These are phyloP conservation scores for Cheilosia soror DNA, from an alignment of 2,888 invertebrate species.

Conservation along the genomic window DNA sequence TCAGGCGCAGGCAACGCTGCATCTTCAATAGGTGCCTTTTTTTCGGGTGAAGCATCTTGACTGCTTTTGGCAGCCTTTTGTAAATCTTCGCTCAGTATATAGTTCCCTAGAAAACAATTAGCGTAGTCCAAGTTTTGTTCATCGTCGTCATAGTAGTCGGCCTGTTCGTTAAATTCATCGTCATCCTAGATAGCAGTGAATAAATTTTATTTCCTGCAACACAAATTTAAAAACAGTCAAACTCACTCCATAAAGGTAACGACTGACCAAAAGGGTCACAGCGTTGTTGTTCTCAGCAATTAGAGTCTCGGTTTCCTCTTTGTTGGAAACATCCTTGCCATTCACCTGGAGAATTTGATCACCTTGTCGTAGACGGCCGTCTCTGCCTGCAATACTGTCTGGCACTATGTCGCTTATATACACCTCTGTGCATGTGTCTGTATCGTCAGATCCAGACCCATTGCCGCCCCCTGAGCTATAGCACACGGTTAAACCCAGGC, in stretches of 20 bases:
- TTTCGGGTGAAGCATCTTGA: constrained; percentile 76
- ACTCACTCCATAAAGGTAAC: constrained; percentile 85
- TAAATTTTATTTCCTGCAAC: constrained; percentile 7
- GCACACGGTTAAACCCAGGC: constrained; percentile 88
- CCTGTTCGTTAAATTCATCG: constrained; percentile 80
- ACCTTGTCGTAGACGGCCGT: constrained; percentile 86
- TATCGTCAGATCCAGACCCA: constrained; percentile 85
- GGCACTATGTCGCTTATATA: constrained; percentile 88
- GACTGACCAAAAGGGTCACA: constrained; percentile 86
- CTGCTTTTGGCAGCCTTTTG: constrained; percentile 35
- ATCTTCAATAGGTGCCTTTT: constrained; percentile 75
- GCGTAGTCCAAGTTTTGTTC: constrained; percentile 78
- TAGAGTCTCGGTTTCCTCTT: constrained; percentile 86
- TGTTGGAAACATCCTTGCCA: constrained; percentile 86
- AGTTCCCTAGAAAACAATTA: constrained; percentile 79
- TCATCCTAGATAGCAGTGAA: constrained; percentile 76
- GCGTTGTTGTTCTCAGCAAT: constrained; percentile 86
- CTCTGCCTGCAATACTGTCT: constrained; percentile 86
- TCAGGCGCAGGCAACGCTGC: neutral
- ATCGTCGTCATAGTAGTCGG: constrained; percentile 78
- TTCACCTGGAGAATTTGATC: constrained; percentile 88
- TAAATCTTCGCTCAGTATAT: constrained; percentile 78
- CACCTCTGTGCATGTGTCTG: constrained; percentile 85
- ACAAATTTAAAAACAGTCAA: neutral
- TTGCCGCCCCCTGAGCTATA: constrained; percentile 86